These are phyloP conservation scores for Dione vanillae DNA, from an alignment of 2,888 invertebrate species.

Conservation along the genomic window DNA sequence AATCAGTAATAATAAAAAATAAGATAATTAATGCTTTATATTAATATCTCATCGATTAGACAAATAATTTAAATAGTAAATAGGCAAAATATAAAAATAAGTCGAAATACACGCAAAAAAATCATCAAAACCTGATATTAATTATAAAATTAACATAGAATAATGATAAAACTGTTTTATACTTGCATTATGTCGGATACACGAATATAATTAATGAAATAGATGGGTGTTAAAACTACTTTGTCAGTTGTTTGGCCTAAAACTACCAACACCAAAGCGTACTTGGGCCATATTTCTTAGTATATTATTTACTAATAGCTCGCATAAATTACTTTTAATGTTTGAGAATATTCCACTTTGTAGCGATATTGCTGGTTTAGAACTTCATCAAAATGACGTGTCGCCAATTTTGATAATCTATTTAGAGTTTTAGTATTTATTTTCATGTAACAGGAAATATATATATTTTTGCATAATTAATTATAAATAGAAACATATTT, in stretches of 20 bases:
- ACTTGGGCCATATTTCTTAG: constrained; percentile 28
- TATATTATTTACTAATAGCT: constrained; percentile 38
- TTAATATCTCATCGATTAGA: background rate
- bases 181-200: constrained; percentile 29
- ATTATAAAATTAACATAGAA: constrained; percentile 38
- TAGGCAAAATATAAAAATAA: background rate
- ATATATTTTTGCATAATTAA: background rate
- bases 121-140: constrained; percentile 21
- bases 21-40: background rate
- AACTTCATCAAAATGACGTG: constrained; percentile 7
- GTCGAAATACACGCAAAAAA: background rate
- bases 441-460: background rate
- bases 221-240: constrained; percentile 36
- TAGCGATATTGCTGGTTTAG: constrained; percentile 10
- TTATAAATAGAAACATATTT: no score
- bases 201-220: constrained; percentile 27
- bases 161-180: constrained; percentile 37
- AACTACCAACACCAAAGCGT: constrained; percentile 34
- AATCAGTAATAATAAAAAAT: background rate
- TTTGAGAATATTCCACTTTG: constrained; percentile 26
- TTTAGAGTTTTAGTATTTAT: background rate
- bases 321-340: constrained; percentile 31
- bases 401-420: background rate
- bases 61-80: background rate
- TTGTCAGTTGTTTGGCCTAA: constrained; percentile 41